These are phyloP conservation scores for Avahi laniger DNA, from an alignment of 2,797 vertebrate species.

Conservation along the genomic window DNA sequence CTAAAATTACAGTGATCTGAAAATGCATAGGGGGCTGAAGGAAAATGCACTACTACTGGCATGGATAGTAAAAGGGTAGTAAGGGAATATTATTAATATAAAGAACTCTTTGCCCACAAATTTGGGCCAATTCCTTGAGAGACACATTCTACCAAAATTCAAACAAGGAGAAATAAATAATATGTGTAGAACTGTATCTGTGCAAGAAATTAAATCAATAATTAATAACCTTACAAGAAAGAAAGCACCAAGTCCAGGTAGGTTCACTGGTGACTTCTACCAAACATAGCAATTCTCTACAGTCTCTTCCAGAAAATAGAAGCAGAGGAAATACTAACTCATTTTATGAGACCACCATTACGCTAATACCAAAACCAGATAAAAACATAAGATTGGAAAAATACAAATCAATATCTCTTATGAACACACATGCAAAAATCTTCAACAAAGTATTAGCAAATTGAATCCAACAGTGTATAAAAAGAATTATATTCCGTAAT, in stretches of 20 bases:
- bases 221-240: neutral
- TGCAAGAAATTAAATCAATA: slow-evolving; percentile 2
- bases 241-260: neutral
- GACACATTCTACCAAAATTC: neutral
- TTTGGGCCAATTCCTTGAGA: neutral
- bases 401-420: neutral
- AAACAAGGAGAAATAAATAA: slow-evolving; percentile 30
- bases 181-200: neutral
- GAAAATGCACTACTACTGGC: neutral
- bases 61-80: neutral
- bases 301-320: neutral
- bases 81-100: neutral
- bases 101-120: neutral
- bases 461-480: neutral
- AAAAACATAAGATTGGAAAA: neutral
- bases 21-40: neutral
- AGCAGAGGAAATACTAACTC: neutral
- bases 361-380: neutral
- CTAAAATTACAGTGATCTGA: neutral
- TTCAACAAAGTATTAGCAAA: neutral
- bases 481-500: neutral
- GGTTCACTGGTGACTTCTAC: neutral
- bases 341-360: neutral
- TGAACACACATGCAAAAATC: neutral
- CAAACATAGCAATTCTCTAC: neutral